Conservation (phyloP, 2,888 invertebrate genomes). For the Drosophila vallismaia region DNA sequence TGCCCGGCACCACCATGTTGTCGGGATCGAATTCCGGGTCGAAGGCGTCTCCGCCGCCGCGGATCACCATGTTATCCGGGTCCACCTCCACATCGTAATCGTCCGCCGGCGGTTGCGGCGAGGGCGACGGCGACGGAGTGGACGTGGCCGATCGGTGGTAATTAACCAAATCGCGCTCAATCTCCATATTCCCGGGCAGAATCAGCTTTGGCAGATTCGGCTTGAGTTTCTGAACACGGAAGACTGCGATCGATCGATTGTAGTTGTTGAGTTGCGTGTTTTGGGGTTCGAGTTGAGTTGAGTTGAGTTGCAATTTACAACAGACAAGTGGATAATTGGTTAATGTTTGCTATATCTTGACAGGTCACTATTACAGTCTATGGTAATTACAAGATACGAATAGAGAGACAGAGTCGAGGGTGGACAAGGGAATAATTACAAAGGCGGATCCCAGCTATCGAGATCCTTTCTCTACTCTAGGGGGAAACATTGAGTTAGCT, state of each 20-base stretch:
- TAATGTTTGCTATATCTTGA: constrained; percentile 52
- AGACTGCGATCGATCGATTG: constrained; percentile 74
- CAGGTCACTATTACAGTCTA: constrained; percentile 43
- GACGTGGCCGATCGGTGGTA: constrained; percentile 49
- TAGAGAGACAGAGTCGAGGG: constrained; percentile 31
- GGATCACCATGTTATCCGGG: constrained; percentile 82
- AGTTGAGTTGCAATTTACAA: constrained; percentile 44
- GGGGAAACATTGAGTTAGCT: constrained; percentile 45
- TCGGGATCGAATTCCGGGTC: constrained; percentile 82
- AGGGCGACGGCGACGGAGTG: constrained; percentile 82
- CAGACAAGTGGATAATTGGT: constrained; percentile 69
- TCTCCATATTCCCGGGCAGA: constrained; percentile 81
- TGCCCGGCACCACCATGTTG: constrained; percentile 81
- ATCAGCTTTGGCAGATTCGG: constrained; percentile 83
- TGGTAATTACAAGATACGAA: constrained; percentile 73
- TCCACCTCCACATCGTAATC: constrained; percentile 83
- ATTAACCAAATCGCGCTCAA: constrained; percentile 60
- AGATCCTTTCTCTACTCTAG: constrained; percentile 20
- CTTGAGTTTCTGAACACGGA: constrained; percentile 84
- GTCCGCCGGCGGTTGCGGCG: constrained; percentile 78
- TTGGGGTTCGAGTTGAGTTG: constrained; percentile 49
- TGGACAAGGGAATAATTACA: constrained; percentile 27
- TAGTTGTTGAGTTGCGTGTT: constrained; percentile 42
- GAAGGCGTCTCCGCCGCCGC: constrained; percentile 71
- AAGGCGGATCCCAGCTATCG: constrained; percentile 10